Evolutionary conservation across 2,113 vertebrate genomes (phyloP), one percentile per base, ranked within the genome.

Genomic region (Phalacrocorax aristotelis): DNA sequence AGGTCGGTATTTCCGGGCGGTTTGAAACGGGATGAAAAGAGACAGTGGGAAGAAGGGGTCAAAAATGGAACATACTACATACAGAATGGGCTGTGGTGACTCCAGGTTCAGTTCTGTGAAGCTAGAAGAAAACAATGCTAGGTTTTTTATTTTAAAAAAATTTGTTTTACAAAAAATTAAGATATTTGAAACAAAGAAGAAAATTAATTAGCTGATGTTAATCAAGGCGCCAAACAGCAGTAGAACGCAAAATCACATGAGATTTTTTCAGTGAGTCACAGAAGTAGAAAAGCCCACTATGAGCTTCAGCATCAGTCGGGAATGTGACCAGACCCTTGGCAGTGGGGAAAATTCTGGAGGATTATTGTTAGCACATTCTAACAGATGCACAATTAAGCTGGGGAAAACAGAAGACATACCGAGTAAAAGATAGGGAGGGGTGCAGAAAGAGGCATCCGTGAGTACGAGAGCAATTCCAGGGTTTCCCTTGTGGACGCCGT

Each of bases 211-310:
- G 9, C 4, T n/a, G 48, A 8, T 34, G 9, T 8, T 18, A 52
- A 46, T 12, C 25, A 48, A 22, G 54, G 57, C 40, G 27, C 14
- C 14, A 58, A 30, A 2, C 46, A 20, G 6, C 17, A 2, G 26
- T 3, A 30, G n/a, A 29, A 11, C 21, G 13, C 6, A 70, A 49
- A 26, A 12, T 30, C 19, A 1, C 0, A 1, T 3, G 20, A 68
- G 22, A 6, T 6, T 42, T 80, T 84, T 22, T 8, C 44, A 30
- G 29, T 10, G 74, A 23, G 11, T 40, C 4, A 1, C 46, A 46
- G 36, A 13, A 58, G 6, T 4, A 29, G 46, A 49, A 70, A 60
- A 40, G 1, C 12, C 10, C 10, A 7, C 21, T 4, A 3, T 16
- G 36, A 62, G 48, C 11, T 48, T 23, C 79, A 71, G 57, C 71